A percentile compares a stretch with the other conserved stretches of the same genome.
phyloP scores from a whole-genome alignment of 23 tunicate species.

The Phallusia fumigata region DNA sequence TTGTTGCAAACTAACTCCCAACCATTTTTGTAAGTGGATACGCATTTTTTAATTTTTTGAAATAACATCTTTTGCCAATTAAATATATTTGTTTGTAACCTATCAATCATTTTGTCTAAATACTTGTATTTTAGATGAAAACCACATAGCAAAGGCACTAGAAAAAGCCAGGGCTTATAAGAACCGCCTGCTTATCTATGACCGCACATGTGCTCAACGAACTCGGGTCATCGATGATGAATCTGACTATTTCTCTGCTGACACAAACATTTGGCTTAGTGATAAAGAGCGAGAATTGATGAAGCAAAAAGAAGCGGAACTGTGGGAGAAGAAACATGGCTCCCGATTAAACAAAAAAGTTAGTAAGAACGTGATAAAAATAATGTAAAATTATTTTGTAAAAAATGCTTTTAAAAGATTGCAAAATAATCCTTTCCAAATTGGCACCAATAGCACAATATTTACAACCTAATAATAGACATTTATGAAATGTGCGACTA shows the following conservation, averaged over 20 bases:
- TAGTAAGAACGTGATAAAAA: not conserved
- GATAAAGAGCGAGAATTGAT: slow-evolving; percentile 56
- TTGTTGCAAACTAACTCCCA: too few species aligned
- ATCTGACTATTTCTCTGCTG: slow-evolving; percentile 87
- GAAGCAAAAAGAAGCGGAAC: slow-evolving; percentile 75
- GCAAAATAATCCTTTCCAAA: too few species aligned
- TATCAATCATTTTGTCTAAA: too few species aligned
- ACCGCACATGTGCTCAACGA: slow-evolving; percentile 60
- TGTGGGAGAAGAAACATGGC: slow-evolving; percentile 78
- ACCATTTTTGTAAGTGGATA: too few species aligned
- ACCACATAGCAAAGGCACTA: slow-evolving; percentile 32
- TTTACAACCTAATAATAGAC: too few species aligned
- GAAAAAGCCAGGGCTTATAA: slow-evolving; percentile 81
- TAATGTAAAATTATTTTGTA: too few species aligned
- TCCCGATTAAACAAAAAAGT: slow-evolving; percentile 85
- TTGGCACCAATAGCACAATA: too few species aligned
- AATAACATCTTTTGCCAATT: too few species aligned
- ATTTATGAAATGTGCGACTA: too few species aligned
- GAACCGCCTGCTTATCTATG: slow-evolving; percentile 83
- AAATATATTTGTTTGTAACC: too few species aligned
- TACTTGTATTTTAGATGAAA: not conserved
- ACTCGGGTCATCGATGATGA: slow-evolving; percentile 93
- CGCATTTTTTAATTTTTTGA: too few species aligned
- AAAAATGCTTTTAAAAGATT: too few species aligned
- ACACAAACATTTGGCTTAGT: slow-evolving; percentile 76